Percentiles rank a stretch among this genome's conserved stretches.
phyloP scores from a whole-genome alignment of 2,888 invertebrate species.

The Monochamus alternatus region DNA sequence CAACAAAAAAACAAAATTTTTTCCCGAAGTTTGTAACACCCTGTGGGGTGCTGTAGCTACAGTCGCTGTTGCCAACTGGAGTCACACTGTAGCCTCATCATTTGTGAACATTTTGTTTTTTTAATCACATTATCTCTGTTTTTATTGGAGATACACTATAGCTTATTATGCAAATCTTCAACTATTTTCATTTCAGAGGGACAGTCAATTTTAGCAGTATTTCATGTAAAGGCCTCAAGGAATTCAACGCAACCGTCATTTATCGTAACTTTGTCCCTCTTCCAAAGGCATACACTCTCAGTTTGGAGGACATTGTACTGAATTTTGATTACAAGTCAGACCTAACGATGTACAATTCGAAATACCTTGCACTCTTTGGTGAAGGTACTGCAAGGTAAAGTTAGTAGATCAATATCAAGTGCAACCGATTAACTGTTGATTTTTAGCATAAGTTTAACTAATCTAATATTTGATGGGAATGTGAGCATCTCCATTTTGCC shows the following conservation, averaged over 20 bases:
- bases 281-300: conserved; percentile 4
- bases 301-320: not conserved
- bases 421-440: not conserved
- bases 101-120: too few relatives aligned
- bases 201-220: conserved; percentile 2
- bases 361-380: conserved; percentile 12
- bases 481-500: not conserved
- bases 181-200: conserved; percentile 9
- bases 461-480: conserved; percentile 13
- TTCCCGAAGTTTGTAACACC: too few relatives aligned
- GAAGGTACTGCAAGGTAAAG: conserved; percentile 18
- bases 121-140: too few relatives aligned
- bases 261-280: not conserved
- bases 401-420: not conserved
- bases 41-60: too few relatives aligned
- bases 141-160: too few relatives aligned
- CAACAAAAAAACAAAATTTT: too few relatives aligned
- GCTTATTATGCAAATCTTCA: not conserved
- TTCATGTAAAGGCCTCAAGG: conserved; percentile 13
- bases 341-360: not conserved
- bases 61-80: too few relatives aligned
- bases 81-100: too few relatives aligned
- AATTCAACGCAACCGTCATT: conserved; percentile 2
- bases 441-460: conserved; percentile 18
- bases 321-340: conserved; percentile 15